Evolutionary conservation across 2,888 invertebrate genomes (phyloP).

Genomic region (Megalurothrips usitatus): DNA sequence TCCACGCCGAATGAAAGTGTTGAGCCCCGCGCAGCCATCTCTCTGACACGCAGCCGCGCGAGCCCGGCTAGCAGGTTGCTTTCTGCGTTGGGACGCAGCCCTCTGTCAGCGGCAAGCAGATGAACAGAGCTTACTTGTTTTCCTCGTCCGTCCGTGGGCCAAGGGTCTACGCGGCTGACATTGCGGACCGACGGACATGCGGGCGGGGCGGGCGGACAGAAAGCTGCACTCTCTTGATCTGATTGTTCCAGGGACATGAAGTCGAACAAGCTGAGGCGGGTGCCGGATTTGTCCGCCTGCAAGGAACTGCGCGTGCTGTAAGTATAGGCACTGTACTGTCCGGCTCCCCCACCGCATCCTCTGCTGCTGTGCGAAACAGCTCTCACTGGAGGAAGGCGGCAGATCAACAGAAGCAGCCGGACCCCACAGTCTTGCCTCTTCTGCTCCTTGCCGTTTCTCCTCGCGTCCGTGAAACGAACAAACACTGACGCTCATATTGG

Average conservation of each 20-base stretch:
- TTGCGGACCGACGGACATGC: not conserved
- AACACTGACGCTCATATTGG: too few relatives aligned
- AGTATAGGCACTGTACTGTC: constrained; percentile 49
- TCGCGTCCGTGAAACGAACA: not conserved
- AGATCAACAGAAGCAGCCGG: too few relatives aligned
- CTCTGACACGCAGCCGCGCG: too few relatives aligned
- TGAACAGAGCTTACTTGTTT: not conserved
- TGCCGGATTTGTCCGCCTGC: constrained; percentile 76
- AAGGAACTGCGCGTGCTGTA: constrained; percentile 78
- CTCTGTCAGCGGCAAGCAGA: too few relatives aligned
- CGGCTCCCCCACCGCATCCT: not conserved
- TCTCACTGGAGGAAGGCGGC: too few relatives aligned
- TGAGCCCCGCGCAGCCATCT: too few relatives aligned
- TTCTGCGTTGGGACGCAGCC: too few relatives aligned
- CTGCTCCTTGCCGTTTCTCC: not conserved
- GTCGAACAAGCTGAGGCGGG: constrained; percentile 68
- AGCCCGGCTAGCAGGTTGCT: too few relatives aligned
- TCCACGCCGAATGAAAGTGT: too few relatives aligned
- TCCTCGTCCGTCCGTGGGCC: not conserved
- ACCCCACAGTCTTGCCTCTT: not conserved
- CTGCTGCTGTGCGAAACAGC: too few relatives aligned
- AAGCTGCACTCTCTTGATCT: not conserved
- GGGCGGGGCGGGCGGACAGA: not conserved
- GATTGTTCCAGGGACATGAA: constrained; percentile 68
- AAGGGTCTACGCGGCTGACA: too few relatives aligned